Evolutionary conservation across 2,888 invertebrate species (phyloP).

Genomic region (Cerastoderma edule): DNA sequence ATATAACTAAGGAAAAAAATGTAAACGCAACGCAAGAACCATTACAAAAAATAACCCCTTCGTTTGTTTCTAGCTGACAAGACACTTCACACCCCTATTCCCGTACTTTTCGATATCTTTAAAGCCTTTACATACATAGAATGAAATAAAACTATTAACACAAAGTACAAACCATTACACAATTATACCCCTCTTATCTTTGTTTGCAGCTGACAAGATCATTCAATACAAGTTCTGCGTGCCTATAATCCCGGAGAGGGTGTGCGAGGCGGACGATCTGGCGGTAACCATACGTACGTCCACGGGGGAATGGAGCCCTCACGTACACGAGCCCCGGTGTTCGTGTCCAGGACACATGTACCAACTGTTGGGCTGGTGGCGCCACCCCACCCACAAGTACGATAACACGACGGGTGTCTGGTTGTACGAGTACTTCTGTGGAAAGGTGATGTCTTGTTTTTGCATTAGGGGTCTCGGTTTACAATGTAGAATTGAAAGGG

Average conservation of each 20-base stretch:
- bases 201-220: constrained; percentile 61
- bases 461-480: no score
- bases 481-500: no score
- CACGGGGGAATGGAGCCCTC: constrained; percentile 65
- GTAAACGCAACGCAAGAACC: no score
- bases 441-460: constrained; percentile 52
- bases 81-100: not conserved
- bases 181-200: not conserved
- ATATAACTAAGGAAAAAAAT: no score
- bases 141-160: not conserved
- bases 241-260: constrained; percentile 57
- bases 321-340: constrained; percentile 66
- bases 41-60: no score
- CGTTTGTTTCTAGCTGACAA: not conserved
- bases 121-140: not conserved
- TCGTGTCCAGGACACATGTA: constrained; percentile 62
- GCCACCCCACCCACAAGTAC: constrained; percentile 44
- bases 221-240: constrained; percentile 69
- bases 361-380: constrained; percentile 66
- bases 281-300: constrained; percentile 66
- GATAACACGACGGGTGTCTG: constrained; percentile 58
- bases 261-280: constrained; percentile 57
- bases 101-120: not conserved
- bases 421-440: constrained; percentile 70
- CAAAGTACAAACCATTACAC: not conserved